Evolutionary conservation across 2,888 invertebrate genomes (phyloP).

Genomic region (Mesochorus sp.): DNA sequence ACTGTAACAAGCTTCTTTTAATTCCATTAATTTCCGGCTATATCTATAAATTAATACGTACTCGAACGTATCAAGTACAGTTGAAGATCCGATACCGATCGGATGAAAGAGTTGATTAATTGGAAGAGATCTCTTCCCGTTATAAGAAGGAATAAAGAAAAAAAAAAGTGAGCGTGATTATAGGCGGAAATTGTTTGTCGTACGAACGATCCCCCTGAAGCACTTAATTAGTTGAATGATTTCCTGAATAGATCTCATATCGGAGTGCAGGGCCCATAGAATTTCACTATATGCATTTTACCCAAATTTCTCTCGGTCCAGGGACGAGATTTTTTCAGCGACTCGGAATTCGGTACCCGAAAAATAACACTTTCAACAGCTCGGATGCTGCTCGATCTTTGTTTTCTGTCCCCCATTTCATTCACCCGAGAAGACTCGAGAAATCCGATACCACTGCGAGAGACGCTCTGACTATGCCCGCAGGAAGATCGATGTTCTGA

Average conservation of each 20-base stretch:
- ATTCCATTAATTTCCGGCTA: conserved; percentile 49
- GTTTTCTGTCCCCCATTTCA: neutral
- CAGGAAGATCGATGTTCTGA: neutral
- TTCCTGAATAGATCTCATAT: neutral
- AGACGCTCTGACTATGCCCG: conserved; percentile 11
- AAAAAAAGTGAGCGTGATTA: conserved; percentile 28
- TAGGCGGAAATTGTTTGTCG: neutral
- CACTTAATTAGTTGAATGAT: neutral
- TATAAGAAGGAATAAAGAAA: neutral
- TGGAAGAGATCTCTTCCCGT: conserved; percentile 17
- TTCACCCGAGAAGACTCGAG: neutral
- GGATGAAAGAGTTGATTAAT: neutral
- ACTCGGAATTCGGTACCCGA: neutral
- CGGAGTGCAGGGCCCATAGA: neutral
- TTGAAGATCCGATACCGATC: conserved; percentile 8
- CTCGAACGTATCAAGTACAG: neutral
- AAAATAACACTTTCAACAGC: neutral
- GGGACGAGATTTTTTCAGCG: neutral
- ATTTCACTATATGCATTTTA: neutral
- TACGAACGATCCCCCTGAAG: conserved; percentile 6
- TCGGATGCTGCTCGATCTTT: neutral
- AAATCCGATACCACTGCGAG: conserved; percentile 40
- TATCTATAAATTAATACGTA: too few species aligned
- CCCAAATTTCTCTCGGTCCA: neutral
- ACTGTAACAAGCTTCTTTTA: conserved; percentile 19